Conservation (phyloP, 2,888 invertebrate genomes). For the Eustalomyia histrio region DNA sequence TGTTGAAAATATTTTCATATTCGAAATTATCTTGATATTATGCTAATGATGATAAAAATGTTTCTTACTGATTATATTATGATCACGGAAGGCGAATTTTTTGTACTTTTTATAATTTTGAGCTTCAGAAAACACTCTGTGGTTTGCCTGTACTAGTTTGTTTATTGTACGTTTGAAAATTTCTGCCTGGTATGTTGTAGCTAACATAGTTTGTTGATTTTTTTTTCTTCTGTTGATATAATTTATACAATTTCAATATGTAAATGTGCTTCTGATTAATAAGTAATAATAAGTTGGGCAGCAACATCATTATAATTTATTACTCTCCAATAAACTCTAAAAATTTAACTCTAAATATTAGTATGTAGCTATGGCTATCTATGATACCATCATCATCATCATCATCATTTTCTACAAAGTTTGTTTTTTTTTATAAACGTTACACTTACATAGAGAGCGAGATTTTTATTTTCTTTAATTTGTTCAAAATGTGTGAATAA, state of each 20-base stretch:
- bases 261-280: conserved; percentile 65
- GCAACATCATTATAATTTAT: conserved; percentile 64
- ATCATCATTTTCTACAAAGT: neutral
- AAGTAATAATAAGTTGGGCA: conserved; percentile 61
- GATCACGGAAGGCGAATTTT: no score
- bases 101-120: no score
- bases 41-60: no score
- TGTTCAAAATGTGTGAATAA: conserved; percentile 67
- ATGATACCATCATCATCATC: neutral
- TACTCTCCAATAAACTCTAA: conserved; percentile 38
- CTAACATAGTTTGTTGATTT: conserved; percentile 18
- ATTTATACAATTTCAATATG: conserved; percentile 61
- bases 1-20: no score
- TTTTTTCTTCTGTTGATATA: conserved; percentile 51
- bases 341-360: neutral
- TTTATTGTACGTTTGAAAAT: no score
- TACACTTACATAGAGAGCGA: conserved; percentile 33
- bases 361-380: neutral
- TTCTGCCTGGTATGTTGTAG: no score
- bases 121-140: no score
- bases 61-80: no score
- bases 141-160: no score
- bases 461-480: conserved; percentile 3
- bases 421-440: neutral
- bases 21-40: no score